These are phyloP conservation scores for Notodromas monacha DNA, from an alignment of 2,888 invertebrate genomes.

Conservation along the genomic window DNA sequence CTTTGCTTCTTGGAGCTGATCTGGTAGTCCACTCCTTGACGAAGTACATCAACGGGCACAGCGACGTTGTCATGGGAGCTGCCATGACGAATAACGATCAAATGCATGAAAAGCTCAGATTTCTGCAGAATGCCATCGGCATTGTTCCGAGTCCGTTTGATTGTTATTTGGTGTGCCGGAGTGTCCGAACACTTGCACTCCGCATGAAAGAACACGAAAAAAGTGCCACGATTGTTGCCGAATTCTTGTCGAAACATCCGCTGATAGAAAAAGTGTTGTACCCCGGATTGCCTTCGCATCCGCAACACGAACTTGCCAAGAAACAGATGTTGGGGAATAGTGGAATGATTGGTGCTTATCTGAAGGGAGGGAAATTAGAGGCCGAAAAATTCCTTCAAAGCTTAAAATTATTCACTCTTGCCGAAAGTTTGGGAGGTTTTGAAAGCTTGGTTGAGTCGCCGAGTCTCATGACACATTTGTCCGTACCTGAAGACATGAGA, in stretches of 20 bases:
- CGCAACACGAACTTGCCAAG: conserved; percentile 42
- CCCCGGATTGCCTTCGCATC: conserved; percentile 54
- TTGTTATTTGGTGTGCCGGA: conserved; percentile 65
- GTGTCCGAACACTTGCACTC: conserved; percentile 64
- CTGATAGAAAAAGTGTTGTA: conserved; percentile 45
- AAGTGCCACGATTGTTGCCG: conserved; percentile 40
- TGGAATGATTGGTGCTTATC: conserved; percentile 62
- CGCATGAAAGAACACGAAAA: conserved; percentile 64
- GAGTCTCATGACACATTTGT: conserved; percentile 81
- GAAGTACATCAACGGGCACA: conserved; percentile 94
- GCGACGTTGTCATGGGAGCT: conserved; percentile 86
- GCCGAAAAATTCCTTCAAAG: conserved; percentile 33
- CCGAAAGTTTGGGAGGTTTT: conserved; percentile 79
- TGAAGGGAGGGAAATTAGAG: conserved; percentile 38
- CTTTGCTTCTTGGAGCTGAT: conserved; percentile 64
- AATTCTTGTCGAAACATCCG: conserved; percentile 44
- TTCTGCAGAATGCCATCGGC: conserved; percentile 68
- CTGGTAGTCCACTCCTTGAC: conserved; percentile 65
- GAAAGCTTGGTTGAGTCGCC: conserved; percentile 81
- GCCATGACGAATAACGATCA: conserved; percentile 36
- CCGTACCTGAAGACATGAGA: conserved; percentile 41
- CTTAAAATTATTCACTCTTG: conserved; percentile 46
- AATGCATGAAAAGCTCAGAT: conserved; percentile 34
- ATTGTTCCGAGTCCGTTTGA: conserved; percentile 85
- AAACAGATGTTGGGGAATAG: conserved; percentile 57